A percentile compares a stretch with the other conserved stretches of the same genome.
Conservation (phyloP, 2,797 vertebrate genomes). For the Halcyon badia region DNA sequence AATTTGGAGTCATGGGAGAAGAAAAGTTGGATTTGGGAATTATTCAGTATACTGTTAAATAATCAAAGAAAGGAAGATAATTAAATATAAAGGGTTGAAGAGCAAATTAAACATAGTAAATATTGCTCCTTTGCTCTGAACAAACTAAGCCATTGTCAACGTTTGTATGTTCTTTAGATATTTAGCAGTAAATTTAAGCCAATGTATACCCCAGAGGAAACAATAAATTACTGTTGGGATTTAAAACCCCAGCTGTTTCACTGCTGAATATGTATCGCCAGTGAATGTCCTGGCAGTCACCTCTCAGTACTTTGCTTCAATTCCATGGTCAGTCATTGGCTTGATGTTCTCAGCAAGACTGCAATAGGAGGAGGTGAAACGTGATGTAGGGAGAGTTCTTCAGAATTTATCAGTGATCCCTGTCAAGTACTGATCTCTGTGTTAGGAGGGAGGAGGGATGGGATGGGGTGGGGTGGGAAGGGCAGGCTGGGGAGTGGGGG, state of each 20-base stretch:
- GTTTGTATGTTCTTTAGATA: neutral
- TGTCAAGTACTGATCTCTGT: neutral
- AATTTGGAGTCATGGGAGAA: neutral
- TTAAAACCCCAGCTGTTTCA: neutral
- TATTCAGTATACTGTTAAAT: neutral
- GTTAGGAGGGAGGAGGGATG: neutral
- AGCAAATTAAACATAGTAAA: neutral
- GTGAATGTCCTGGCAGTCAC: neutral
- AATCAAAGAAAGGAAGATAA: neutral
- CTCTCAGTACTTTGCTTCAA: fast-evolving
- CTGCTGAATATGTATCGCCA: neutral
- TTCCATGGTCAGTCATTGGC: neutral
- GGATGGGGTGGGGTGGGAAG: too few species aligned
- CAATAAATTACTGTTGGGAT: neutral
- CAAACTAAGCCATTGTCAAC: neutral
- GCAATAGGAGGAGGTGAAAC: neutral
- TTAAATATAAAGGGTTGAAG: neutral
- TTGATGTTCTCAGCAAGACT: neutral
- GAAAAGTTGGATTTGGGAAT: neutral
- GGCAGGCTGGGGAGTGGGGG: too few species aligned
- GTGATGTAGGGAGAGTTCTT: neutral
- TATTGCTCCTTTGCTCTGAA: neutral
- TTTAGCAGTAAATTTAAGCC: neutral
- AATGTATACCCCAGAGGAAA: neutral
- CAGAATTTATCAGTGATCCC: neutral